Base-by-base conservation (phyloP, 2,113 vertebrate species). In the Odontesthes bonariensis region DNA sequence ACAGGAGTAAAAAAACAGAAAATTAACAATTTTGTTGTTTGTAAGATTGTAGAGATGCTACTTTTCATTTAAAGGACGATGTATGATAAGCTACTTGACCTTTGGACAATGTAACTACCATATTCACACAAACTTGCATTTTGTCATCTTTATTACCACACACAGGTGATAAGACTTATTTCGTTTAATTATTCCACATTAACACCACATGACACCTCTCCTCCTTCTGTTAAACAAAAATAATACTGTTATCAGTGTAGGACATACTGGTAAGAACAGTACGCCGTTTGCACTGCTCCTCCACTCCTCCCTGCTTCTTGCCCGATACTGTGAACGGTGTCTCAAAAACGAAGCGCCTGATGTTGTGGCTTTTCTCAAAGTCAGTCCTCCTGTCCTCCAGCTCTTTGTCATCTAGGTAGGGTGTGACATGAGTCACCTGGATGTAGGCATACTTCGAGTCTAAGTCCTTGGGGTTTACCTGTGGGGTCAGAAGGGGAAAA, bases 381-480 rank as follows among this genome's bases (percentile, higher is more conserved):
- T 99, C 97, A 0, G 97, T 99, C 84, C 95, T 97, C 79, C 98
- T 94, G 65, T 99, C 97, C 65, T 97, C 96, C 57, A 97, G 80
- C 84, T 99, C 98, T 73, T 99, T 99, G 52, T 99, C 98, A 49
- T 99, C 98, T 16, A 99, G 95, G 91, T 96, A 96, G 0, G 98
- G 97, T 3, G 88, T 89, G 49, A 99, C 98, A 0, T 99, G 97
- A 6, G 98, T 99, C 83, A 99, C 98, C 91, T 99, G 98, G 88
- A 99, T 98, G 80, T 99, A 99, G 11, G 98, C 98, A 1, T 96
- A 98, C 91, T 96, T 99, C 33, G 95, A 96, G 87, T 99, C 98
- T 74, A 99, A 94, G 88, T 99, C 98, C 87, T 97, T 99, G 0
- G 98, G 95, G 91, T 98, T 99, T 68, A 99, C 96, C 98, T 99